Conservation (phyloP, 1,140 invertebrate genomes). For the Acyrthosiphon pisum region DNA sequence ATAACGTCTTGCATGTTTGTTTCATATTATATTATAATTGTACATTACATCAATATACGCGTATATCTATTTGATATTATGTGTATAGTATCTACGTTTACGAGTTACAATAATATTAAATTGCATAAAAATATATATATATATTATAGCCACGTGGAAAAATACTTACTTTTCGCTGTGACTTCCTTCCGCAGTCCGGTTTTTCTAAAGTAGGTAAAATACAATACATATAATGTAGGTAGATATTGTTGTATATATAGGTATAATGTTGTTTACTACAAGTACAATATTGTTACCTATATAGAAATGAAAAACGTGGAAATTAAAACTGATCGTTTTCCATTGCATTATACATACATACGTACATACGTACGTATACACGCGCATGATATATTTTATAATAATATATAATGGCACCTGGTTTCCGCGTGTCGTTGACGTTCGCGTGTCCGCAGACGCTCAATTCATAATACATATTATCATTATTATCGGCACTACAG, state of each 20-base stretch:
- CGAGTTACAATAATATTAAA: neutral
- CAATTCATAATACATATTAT: neutral
- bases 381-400: neutral
- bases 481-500: neutral
- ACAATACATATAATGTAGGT: neutral
- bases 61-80: too few species aligned
- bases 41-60: neutral
- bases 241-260: neutral
- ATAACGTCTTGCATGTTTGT: neutral
- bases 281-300: neutral
- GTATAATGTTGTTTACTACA: neutral
- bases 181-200: neutral
- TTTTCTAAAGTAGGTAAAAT: neutral
- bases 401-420: neutral
- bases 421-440: slow-evolving; percentile 8
- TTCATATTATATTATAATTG: neutral
- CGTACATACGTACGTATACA: neutral
- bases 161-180: neutral
- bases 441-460: neutral
- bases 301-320: slow-evolving; percentile 19
- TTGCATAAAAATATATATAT: too few species aligned
- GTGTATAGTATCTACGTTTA: neutral
- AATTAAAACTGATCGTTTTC: slow-evolving; percentile 22
- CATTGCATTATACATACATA: neutral
- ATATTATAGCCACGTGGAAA: neutral